A percentile compares a stretch with the other conserved stretches of the same genome.
phyloP scores from a whole-genome alignment of 2,113 vertebrate species.

The Acanthochromis polyacanthus region DNA sequence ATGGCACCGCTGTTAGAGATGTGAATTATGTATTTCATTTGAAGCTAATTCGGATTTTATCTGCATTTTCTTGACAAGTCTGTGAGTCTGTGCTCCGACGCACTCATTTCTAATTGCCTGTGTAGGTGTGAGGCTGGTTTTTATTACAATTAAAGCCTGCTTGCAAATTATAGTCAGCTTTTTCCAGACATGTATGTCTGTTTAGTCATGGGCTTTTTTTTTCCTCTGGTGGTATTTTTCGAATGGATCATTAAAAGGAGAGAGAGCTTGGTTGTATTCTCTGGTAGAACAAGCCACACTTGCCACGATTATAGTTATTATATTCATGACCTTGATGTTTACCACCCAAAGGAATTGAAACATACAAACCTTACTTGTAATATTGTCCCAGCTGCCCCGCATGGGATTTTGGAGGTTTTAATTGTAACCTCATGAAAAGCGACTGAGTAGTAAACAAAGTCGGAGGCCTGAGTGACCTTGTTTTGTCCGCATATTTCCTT shows the following conservation, averaged over 20 bases:
- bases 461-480: slow-evolving; percentile 27
- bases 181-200: no score
- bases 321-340: neutral
- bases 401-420: neutral
- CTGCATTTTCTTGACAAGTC: no score
- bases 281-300: neutral
- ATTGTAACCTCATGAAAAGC: slow-evolving; percentile 11
- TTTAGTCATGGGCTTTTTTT: no score
- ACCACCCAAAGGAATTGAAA: neutral
- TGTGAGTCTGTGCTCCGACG: no score
- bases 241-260: neutral
- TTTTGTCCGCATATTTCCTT: slow-evolving; percentile 37
- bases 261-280: neutral
- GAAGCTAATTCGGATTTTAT: no score
- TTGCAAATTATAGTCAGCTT: no score
- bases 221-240: no score
- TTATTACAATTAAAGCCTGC: no score
- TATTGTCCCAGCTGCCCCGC: neutral
- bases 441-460: slow-evolving; percentile 33
- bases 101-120: no score
- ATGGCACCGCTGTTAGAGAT: neutral
- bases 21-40: neutral
- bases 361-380: neutral
- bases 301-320: neutral
- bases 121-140: no score